A percentile compares a stretch with the other conserved stretches of the same genome.
These are phyloP conservation scores for Belgica antarctica DNA, from an alignment of 2,888 invertebrate species.

Conservation along the genomic window DNA sequence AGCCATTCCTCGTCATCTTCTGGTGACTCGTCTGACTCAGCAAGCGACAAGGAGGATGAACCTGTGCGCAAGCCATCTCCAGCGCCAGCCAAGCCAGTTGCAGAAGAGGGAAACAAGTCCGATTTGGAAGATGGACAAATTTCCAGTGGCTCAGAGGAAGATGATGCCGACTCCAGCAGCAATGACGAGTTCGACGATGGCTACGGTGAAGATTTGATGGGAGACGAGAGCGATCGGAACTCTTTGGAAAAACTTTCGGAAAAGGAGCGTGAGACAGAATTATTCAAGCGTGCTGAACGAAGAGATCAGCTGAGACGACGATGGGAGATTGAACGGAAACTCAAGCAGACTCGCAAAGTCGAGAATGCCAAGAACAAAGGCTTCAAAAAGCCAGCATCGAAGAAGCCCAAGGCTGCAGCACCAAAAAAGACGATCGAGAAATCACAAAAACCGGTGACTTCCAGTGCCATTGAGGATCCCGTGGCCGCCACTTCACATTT, in stretches of 20 bases:
- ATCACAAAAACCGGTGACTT: slow-evolving; percentile 49
- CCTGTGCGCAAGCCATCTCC: neutral
- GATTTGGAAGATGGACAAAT: slow-evolving; percentile 89
- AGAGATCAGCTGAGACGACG: slow-evolving; percentile 89
- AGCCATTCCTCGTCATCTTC: slow-evolving; percentile 29
- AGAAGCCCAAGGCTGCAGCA: slow-evolving; percentile 59
- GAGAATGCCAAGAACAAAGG: slow-evolving; percentile 63
- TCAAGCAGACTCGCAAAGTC: slow-evolving; percentile 77
- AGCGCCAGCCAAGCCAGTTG: neutral
- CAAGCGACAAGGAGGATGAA: slow-evolving; percentile 5
- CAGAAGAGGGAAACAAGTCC: slow-evolving; percentile 59
- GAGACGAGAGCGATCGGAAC: slow-evolving; percentile 91
- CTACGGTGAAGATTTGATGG: slow-evolving; percentile 95
- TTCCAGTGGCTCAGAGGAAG: slow-evolving; percentile 58
- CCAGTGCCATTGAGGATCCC: slow-evolving; percentile 51
- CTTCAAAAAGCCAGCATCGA: slow-evolving; percentile 51
- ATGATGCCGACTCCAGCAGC: slow-evolving; percentile 62
- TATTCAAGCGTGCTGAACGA: slow-evolving; percentile 93
- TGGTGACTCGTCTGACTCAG: neutral
- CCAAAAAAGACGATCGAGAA: slow-evolving; percentile 56
- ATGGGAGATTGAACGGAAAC: slow-evolving; percentile 93
- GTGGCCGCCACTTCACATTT: slow-evolving; percentile 17
- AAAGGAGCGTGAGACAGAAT: slow-evolving; percentile 94
- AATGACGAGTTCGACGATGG: slow-evolving; percentile 94
- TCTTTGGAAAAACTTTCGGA: slow-evolving; percentile 90